Conservation (phyloP, 2,113 vertebrate genomes). For the Melanerpes formicivorus region DNA sequence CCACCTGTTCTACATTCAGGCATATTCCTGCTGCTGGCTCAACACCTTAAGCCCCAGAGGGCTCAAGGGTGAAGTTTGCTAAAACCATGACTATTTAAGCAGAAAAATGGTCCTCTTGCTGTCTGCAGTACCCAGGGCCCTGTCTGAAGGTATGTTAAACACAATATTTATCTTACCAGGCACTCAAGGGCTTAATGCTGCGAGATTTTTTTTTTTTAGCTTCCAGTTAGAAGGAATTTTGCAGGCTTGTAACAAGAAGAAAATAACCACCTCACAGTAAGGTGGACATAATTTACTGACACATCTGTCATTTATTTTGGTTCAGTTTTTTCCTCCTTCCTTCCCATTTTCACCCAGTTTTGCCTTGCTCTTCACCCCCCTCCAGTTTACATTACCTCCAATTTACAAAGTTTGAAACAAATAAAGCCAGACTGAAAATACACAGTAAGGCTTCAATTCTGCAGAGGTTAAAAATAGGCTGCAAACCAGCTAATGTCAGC, state of each 20-base stretch:
- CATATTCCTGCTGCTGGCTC: neutral
- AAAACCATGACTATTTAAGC: neutral
- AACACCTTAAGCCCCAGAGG: neutral
- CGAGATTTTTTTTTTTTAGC: slow-evolving; percentile 12
- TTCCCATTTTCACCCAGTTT: neutral
- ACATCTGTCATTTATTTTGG: neutral
- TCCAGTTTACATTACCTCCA: slow-evolving; percentile 3
- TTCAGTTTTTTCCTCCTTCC: neutral
- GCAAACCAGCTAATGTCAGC: slow-evolving; percentile 70
- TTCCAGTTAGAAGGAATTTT: neutral
- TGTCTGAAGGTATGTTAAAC: neutral
- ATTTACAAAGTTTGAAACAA: slow-evolving; percentile 53
- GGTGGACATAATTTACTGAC: neutral
- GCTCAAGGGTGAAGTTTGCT: neutral
- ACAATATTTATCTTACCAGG: slow-evolving; percentile 19
- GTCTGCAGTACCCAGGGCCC: neutral
- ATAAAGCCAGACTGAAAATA: slow-evolving; percentile 55
- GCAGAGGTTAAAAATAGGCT: slow-evolving; percentile 76
- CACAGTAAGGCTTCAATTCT: slow-evolving; percentile 33
- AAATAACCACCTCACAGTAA: neutral
- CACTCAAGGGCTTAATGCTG: neutral
- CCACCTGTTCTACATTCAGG: neutral
- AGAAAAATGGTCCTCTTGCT: neutral
- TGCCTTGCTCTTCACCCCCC: neutral
- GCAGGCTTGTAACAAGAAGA: neutral